phyloP scores from a whole-genome alignment of 2,888 invertebrate genomes.

The Acrocyrtus sp. region DNA sequence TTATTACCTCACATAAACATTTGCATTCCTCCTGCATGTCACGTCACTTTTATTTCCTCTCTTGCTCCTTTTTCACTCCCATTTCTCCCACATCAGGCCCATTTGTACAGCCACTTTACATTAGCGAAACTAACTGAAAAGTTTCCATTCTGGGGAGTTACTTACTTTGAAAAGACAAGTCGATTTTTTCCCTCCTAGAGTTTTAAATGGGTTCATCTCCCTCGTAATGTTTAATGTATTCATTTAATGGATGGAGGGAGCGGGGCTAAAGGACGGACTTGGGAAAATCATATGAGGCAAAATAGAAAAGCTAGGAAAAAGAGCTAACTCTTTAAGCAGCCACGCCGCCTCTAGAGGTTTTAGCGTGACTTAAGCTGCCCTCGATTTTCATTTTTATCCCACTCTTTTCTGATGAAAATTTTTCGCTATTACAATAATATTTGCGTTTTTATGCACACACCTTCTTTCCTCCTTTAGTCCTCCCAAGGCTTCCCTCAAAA shows the following conservation, averaged over 20 bases:
- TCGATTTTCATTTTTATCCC: too few species aligned
- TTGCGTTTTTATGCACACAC: slow-evolving; percentile 28
- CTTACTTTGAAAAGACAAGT: slow-evolving; percentile 1
- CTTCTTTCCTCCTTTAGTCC: not conserved
- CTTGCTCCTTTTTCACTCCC: not conserved
- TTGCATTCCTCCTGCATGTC: slow-evolving; percentile 26
- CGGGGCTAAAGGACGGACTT: too few species aligned
- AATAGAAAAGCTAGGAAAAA: too few species aligned
- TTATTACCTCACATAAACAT: slow-evolving; percentile 42
- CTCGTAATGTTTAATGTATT: slow-evolving; percentile 27
- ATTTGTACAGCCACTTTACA: not conserved
- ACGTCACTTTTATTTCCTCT: not conserved
- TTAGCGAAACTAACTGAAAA: slow-evolving; percentile 18
- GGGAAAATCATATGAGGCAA: too few species aligned
- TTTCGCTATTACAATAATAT: slow-evolving; percentile 28
- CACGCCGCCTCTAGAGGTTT: too few species aligned
- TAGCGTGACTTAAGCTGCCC: too few species aligned
- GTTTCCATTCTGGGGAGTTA: not conserved
- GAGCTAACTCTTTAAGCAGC: too few species aligned
- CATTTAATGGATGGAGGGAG: slow-evolving; percentile 13
- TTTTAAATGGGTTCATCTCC: slow-evolving; percentile 8
- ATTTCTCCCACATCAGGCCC: not conserved
- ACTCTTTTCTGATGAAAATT: slow-evolving; percentile 7
- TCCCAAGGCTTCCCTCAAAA: not conserved
- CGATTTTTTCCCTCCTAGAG: not conserved